Conservation (phyloP, 2,113 vertebrate genomes). For the Callipepla californica region DNA sequence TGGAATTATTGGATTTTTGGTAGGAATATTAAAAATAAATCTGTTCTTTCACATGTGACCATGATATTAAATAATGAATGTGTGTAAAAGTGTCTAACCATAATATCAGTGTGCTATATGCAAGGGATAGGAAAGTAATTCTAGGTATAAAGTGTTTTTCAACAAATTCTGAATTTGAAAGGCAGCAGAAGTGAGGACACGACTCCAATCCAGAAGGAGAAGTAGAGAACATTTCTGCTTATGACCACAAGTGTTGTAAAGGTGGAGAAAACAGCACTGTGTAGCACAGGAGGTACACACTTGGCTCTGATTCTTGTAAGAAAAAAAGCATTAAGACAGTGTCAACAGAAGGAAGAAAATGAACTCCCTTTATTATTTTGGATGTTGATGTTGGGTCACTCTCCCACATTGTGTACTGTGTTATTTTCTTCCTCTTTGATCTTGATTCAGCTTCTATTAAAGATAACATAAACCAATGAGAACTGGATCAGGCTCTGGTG, state of each 20-base stretch:
- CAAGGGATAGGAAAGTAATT: not conserved
- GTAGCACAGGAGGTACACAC: not conserved
- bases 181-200: not conserved
- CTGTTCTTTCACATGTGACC: not conserved
- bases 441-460: constrained; percentile 3
- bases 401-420: not conserved
- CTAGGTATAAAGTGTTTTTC: not conserved
- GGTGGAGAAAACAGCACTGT: not conserved
- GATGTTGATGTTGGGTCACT: not conserved
- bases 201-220: not conserved
- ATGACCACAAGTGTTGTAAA: not conserved
- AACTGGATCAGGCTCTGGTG: not conserved
- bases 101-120: not conserved
- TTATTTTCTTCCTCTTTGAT: constrained; percentile 38
- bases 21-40: constrained; percentile 32
- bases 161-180: not conserved
- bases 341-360: not conserved
- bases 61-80: not conserved
- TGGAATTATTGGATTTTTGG: not conserved
- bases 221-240: not conserved
- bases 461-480: not conserved
- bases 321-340: not conserved
- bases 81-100: not conserved
- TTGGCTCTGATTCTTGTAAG: not conserved
- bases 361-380: not conserved